phyloP scores from a whole-genome alignment of 2,113 vertebrate species.

The Tachycineta bicolor region DNA sequence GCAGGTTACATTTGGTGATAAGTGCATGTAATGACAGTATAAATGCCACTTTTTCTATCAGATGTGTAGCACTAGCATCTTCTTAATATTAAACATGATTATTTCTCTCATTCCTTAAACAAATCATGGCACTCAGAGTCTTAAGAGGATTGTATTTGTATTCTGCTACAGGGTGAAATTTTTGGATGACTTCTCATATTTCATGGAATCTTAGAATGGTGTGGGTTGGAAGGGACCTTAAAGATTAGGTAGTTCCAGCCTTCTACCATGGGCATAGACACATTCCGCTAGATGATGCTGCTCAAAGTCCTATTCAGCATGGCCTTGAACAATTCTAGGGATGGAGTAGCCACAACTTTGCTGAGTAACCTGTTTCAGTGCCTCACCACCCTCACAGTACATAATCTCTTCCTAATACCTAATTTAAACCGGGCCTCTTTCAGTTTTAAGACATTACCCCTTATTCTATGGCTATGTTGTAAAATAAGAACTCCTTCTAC shows the following conservation, averaged over 20 bases:
- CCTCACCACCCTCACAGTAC: neutral
- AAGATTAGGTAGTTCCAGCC: neutral
- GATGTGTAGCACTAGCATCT: neutral
- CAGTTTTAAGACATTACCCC: neutral
- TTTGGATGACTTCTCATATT: neutral
- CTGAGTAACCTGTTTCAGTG: neutral
- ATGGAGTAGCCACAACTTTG: neutral
- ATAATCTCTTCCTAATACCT: neutral
- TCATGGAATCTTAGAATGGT: neutral
- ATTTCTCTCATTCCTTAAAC: neutral
- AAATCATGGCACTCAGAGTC: neutral
- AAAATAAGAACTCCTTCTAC: neutral
- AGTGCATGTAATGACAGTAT: slow-evolving; percentile 21
- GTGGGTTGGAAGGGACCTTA: neutral
- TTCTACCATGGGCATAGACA: too few relatives aligned
- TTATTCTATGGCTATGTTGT: neutral
- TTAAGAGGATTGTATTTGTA: slow-evolving; percentile 1
- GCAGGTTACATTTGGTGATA: slow-evolving; percentile 42
- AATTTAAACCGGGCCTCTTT: neutral
- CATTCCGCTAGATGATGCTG: neutral
- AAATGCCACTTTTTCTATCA: slow-evolving; percentile 47
- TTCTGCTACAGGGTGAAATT: neutral
- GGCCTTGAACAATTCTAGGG: neutral
- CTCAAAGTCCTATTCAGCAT: neutral
- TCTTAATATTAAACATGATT: neutral